Percentiles rank a stretch among this genome's conserved stretches.
These are phyloP conservation scores for Chorisops tibialis DNA, from an alignment of 2,888 invertebrate genomes.

Conservation along the genomic window DNA sequence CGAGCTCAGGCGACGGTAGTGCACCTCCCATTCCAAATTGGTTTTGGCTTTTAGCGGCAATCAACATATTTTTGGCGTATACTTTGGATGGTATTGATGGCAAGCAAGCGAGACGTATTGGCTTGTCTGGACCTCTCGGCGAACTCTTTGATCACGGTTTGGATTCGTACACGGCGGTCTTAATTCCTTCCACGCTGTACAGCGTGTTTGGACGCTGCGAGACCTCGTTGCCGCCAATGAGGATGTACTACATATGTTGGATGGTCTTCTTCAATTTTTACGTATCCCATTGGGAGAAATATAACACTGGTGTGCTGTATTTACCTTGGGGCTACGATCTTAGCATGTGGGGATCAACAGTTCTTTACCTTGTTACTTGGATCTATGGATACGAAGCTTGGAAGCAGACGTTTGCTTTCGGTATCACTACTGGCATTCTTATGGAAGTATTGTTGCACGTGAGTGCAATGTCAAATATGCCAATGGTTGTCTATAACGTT, in stretches of 20 bases:
- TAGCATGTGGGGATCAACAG: constrained; percentile 78
- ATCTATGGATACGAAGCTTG: constrained; percentile 75
- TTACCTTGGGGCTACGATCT: constrained; percentile 99
- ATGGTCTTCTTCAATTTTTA: constrained; percentile 94
- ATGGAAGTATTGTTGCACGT: constrained; percentile 84
- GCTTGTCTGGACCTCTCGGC: constrained; percentile 90
- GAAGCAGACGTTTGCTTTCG: constrained; percentile 73
- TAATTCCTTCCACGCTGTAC: constrained; percentile 91
- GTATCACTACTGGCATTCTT: constrained; percentile 70
- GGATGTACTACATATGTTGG: constrained; percentile 88
- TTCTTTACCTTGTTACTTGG: constrained; percentile 58
- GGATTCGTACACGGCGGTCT: constrained; percentile 76
- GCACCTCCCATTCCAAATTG: constrained; percentile 73
- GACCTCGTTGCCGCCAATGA: constrained; percentile 69
- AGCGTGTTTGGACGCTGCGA: constrained; percentile 82
- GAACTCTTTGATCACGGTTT: constrained; percentile 98
- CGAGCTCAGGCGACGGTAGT: constrained; percentile 65
- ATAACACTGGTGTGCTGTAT: constrained; percentile 93
- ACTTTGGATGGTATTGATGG: constrained; percentile 98
- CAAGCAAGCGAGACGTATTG: constrained; percentile 94
- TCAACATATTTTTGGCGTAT: constrained; percentile 93
- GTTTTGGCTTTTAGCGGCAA: constrained; percentile 85
- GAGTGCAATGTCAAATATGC: constrained; percentile 82
- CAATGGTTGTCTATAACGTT: constrained; percentile 87
- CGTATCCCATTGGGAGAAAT: constrained; percentile 98